Conservation (phyloP, 2,797 vertebrate species). For the Coracias cyanogaster region DNA sequence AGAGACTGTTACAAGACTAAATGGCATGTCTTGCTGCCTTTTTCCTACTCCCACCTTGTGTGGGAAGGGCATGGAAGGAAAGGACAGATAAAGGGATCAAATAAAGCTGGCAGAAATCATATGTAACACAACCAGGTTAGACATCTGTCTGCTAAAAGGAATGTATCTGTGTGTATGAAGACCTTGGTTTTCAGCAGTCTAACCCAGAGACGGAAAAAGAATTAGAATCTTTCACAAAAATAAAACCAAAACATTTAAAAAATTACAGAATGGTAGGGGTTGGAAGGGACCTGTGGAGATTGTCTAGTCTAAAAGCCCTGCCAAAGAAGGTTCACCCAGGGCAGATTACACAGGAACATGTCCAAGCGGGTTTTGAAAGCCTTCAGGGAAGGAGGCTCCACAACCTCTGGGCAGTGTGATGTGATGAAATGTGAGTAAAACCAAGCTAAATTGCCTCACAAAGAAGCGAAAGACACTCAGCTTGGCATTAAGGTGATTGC, state of each 20-base stretch:
- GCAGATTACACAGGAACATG: too few relatives aligned
- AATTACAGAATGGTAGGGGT: neutral
- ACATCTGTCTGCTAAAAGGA: neutral
- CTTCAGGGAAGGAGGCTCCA: too few relatives aligned
- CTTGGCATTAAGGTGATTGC: neutral
- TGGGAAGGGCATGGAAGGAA: neutral
- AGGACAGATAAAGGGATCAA: neutral
- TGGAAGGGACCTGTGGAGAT: too few relatives aligned
- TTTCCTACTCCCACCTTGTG: neutral
- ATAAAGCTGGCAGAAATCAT: neutral
- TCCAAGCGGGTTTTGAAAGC: too few relatives aligned
- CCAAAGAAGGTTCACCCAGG: too few relatives aligned
- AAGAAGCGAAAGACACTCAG: neutral
- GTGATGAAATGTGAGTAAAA: neutral
- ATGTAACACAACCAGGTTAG: accelerated
- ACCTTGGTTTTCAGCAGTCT: neutral
- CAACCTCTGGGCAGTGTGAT: too few relatives aligned
- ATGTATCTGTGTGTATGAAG: neutral
- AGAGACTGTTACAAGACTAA: neutral
- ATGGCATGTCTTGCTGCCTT: neutral
- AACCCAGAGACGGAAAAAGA: neutral
- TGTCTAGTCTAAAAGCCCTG: too few relatives aligned
- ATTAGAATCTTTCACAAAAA: neutral
- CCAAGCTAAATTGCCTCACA: neutral
- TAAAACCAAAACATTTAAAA: neutral